These are phyloP conservation scores for Gortyna flavago DNA, from an alignment of 2,888 invertebrate genomes.

Conservation along the genomic window DNA sequence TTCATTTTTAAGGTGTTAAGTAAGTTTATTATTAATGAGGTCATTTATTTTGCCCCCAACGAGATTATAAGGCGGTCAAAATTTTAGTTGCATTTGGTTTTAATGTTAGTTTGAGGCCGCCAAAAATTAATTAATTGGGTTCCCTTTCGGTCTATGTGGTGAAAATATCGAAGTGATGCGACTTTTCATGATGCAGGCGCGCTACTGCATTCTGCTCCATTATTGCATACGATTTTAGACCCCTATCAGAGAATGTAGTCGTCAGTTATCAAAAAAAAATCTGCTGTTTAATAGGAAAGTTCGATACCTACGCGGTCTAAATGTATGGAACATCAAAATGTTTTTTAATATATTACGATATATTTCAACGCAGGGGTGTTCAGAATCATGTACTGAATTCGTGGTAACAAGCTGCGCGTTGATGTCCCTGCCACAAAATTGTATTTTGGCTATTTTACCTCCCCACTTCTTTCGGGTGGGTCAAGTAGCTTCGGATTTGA, in stretches of 20 bases:
- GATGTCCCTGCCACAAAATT: no score
- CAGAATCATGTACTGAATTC: neutral
- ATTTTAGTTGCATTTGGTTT: slow-evolving; percentile 49
- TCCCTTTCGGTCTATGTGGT: neutral
- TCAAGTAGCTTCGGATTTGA: neutral
- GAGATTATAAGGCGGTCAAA: slow-evolving; percentile 36
- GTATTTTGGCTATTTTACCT: neutral
- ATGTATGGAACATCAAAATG: no score
- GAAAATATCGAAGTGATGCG: neutral
- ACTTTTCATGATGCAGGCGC: neutral
- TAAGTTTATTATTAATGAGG: slow-evolving; percentile 68
- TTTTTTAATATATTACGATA: neutral
- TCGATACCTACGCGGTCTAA: neutral
- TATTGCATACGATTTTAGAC: neutral
- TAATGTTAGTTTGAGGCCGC: slow-evolving; percentile 26
- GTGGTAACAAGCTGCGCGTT: no score
- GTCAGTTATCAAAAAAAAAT: neutral
- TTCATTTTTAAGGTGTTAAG: slow-evolving; percentile 66
- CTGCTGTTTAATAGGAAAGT: neutral
- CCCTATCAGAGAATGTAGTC: neutral
- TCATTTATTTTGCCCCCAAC: slow-evolving; percentile 58
- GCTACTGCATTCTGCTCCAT: neutral
- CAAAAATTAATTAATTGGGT: slow-evolving; percentile 1
- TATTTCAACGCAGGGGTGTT: neutral
- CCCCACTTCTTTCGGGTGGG: neutral